A percentile compares a stretch with the other conserved stretches of the same genome.
Evolutionary conservation across 2,113 vertebrate species (phyloP).

Genomic region (Notechis scutatus): DNA sequence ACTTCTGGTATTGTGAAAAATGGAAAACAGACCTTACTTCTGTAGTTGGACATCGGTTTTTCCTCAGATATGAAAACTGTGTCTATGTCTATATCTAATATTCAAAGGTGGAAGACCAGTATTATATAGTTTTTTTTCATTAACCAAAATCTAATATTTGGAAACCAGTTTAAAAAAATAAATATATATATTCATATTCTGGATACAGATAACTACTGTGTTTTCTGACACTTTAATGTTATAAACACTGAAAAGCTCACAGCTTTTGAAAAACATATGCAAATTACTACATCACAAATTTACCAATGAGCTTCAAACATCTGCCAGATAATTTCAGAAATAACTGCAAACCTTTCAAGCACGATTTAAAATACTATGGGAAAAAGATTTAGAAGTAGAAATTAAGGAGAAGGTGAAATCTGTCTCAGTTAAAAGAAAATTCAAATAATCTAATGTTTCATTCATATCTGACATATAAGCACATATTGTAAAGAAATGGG

Average conservation of each 20-base stretch:
- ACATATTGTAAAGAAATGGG: background rate
- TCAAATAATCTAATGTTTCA: background rate
- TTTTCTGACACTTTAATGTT: background rate
- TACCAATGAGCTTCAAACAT: background rate
- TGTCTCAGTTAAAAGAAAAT: background rate
- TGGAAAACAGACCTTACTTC: background rate
- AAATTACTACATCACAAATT: background rate
- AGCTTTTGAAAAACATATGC: background rate
- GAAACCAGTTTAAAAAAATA: background rate
- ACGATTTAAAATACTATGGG: background rate
- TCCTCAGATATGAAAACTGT: background rate
- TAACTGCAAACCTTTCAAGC: background rate
- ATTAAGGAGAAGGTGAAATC: background rate
- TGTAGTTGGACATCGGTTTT: background rate
- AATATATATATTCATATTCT: background rate
- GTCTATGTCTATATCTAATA: background rate
- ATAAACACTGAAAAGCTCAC: background rate
- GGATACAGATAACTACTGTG: background rate
- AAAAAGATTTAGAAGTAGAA: background rate
- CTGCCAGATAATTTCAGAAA: background rate
- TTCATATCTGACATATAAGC: background rate
- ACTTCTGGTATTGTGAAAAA: background rate
- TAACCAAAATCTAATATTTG: background rate
- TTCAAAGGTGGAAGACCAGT: background rate
- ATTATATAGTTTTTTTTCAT: background rate